Conservation (phyloP, 2,888 invertebrate genomes). For the Tribolium freemani region DNA sequence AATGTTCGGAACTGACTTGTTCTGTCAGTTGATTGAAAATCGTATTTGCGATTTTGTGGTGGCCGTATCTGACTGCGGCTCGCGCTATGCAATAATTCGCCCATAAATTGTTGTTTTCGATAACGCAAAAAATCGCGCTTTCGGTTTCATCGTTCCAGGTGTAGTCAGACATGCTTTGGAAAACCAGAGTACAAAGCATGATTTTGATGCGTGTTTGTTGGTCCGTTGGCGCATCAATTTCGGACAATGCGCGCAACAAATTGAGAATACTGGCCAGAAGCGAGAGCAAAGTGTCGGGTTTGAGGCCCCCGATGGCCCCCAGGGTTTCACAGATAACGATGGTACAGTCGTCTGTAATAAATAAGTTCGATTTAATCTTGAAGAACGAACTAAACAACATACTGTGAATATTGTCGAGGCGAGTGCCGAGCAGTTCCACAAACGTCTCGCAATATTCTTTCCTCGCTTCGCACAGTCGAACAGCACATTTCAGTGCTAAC, state of each 20-base stretch:
- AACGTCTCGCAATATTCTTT: constrained; percentile 76
- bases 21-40: constrained; percentile 74
- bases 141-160: constrained; percentile 76
- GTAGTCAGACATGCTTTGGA: constrained; percentile 83
- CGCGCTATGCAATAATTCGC: constrained; percentile 89
- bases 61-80: constrained; percentile 86
- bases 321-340: constrained; percentile 80
- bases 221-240: constrained; percentile 53
- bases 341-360: constrained; percentile 57
- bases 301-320: constrained; percentile 79
- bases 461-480: constrained; percentile 78
- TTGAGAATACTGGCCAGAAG: constrained; percentile 72
- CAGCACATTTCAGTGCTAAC: constrained; percentile 80
- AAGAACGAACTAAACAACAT: constrained; percentile 43
- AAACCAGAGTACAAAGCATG: constrained; percentile 85
- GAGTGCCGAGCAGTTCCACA: constrained; percentile 75
- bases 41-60: constrained; percentile 74
- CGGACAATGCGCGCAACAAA: constrained; percentile 66
- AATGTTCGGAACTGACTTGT: constrained; percentile 83
- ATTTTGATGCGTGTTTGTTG: constrained; percentile 74
- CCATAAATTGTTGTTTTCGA: constrained; percentile 79
- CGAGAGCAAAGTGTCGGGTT: constrained; percentile 72
- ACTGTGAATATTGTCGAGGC: constrained; percentile 66
- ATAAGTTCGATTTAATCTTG: too few species aligned
- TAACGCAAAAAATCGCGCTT: constrained; percentile 72